Base-by-base conservation (phyloP, 2,797 vertebrate genomes). In the Acipenser ruthenus region DNA sequence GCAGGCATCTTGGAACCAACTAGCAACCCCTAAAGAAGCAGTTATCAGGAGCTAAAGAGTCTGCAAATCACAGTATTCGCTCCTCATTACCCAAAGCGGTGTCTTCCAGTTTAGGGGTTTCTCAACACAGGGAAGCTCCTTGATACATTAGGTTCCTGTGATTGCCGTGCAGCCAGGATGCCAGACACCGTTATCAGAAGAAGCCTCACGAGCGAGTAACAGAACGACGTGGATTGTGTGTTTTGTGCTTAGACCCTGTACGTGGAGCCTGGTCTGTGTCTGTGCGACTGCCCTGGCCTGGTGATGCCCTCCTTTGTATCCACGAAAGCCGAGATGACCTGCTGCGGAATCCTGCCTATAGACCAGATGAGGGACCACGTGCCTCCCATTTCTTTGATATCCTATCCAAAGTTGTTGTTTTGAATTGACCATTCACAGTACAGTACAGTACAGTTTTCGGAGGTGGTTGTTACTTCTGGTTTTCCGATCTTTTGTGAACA, bases 291-390 rank as follows among this genome's bases (percentile, higher is more conserved):
- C 70, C 97, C 97, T 0, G 97, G 97, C 68, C 86, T 99, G 69
- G 95, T 97, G 81, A 98, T 99, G 96, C 97, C 97, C 0, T 98
- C 96, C 50, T 99, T 98, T 7, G 83, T 98, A 75, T 95, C 94
- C n/a, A 98, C 96, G 67, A 99, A 98, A 85, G 96, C 97, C 4
- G 95, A 98, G 80, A 99, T 99, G 97, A 94, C 91, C 74, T 99
- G 97, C 81, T 90, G 69, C 60, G 96, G 97, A 70, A 96, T 99
- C 79, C 83, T 99, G 56, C 91, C 95, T 13, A 96, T 99, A 18
- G 97, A 99, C 81, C 96, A 97, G 82, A 95, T 99, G 92, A 90
- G 95, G 70, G 96, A 99, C 79, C 93, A 98, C 0, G 70, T 98
- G 6, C 93, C 95, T 47, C 87, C 96, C 2, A 23, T 89, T 48